phyloP scores from a whole-genome alignment of 1,140 invertebrate species.

The Lordiphosa stackelbergi region DNA sequence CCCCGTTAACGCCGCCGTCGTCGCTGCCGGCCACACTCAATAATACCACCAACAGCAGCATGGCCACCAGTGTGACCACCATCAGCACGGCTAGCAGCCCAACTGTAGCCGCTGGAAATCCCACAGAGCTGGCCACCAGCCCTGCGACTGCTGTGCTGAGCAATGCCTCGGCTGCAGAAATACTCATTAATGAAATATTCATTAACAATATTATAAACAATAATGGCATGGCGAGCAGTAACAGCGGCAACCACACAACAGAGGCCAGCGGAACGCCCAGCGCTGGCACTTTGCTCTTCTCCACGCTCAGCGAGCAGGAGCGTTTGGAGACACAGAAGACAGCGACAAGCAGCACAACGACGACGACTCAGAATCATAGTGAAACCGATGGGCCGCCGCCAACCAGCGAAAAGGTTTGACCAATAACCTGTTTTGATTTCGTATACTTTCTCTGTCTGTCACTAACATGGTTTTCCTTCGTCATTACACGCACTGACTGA shows the following conservation, averaged over 20 bases:
- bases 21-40: conserved; percentile 52
- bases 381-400: conserved; percentile 57
- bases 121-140: conserved; percentile 12
- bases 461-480: conserved; percentile 35
- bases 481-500: conserved; percentile 65
- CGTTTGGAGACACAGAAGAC: conserved; percentile 77
- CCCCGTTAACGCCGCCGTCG: conserved; percentile 55
- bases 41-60: conserved; percentile 31
- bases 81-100: conserved; percentile 50
- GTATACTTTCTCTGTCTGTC: conserved; percentile 47
- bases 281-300: conserved; percentile 79
- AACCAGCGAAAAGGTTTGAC: conserved; percentile 64
- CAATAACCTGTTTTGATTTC: conserved; percentile 20
- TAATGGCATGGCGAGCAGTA: conserved; percentile 24
- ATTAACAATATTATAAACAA: conserved; percentile 76
- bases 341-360: conserved; percentile 40
- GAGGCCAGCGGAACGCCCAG: conserved; percentile 69
- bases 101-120: conserved; percentile 30
- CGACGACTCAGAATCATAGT: conserved; percentile 31
- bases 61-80: conserved; percentile 54
- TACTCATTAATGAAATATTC: conserved; percentile 76
- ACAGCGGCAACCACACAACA: conserved; percentile 20
- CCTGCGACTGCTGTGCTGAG: conserved; percentile 39
- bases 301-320: conserved; percentile 80
- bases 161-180: conserved; percentile 71